A percentile compares a stretch with the other conserved stretches of the same genome.
Conservation (phyloP, 2,797 vertebrate genomes). For the Hylomyscus alleni region DNA sequence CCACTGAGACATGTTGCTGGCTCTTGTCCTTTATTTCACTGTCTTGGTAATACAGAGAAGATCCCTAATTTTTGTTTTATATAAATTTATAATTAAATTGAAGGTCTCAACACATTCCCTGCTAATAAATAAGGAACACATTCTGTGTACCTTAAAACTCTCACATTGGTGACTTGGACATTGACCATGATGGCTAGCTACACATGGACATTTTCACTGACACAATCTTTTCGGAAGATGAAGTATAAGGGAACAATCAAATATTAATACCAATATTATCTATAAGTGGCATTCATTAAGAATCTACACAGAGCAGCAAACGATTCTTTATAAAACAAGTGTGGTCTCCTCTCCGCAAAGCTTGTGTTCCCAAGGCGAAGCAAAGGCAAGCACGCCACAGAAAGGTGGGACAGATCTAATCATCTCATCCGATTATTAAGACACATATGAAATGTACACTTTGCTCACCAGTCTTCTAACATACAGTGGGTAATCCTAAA, state of each 20-base stretch:
- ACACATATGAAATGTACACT: neutral
- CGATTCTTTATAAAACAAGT: conserved; percentile 7
- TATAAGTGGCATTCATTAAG: neutral
- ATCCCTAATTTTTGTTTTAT: neutral
- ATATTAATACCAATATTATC: neutral
- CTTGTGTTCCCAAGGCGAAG: conserved; percentile 5
- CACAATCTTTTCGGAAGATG: neutral
- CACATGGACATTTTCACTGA: neutral
- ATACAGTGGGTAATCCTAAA: neutral
- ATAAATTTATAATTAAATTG: conserved; percentile 6
- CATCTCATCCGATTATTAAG: neutral
- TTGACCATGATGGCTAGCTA: neutral
- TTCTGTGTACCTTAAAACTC: neutral
- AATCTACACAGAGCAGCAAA: neutral
- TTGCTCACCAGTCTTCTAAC: neutral
- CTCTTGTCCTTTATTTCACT: neutral
- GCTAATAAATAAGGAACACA: neutral
- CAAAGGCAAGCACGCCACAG: neutral
- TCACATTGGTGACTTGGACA: neutral
- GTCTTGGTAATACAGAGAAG: neutral
- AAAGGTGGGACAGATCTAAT: conserved; percentile 12
- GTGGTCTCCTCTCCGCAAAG: neutral
- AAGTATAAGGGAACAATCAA: neutral
- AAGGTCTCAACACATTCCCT: neutral
- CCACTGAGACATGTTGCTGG: neutral